Evolutionary conservation across 2,797 vertebrate genomes (phyloP).

Genomic region (Phoxinus dragarum): DNA sequence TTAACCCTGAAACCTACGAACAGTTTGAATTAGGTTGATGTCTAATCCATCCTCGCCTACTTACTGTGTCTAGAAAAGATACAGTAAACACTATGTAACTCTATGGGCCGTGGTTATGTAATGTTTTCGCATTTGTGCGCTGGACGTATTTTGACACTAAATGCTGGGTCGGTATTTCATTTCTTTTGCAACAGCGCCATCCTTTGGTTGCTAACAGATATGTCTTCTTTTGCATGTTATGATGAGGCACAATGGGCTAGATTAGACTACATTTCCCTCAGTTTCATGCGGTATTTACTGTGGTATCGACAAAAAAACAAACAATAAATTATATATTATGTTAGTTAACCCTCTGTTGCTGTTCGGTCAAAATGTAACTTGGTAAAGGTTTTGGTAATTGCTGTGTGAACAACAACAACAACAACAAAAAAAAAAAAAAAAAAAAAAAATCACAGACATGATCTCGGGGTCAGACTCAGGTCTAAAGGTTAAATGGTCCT

Average conservation of each 20-base stretch:
- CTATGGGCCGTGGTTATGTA: slow-evolving; percentile 62
- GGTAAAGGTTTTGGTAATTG: no score
- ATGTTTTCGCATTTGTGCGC: slow-evolving; percentile 60
- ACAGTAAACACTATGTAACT: slow-evolving; percentile 14
- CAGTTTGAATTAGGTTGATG: neutral
- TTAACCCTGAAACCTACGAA: neutral
- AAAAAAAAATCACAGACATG: no score
- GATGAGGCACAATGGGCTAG: neutral
- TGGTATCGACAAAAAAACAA: no score
- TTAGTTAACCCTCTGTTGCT: no score
- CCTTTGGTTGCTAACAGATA: neutral
- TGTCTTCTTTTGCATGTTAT: neutral
- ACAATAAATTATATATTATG: no score
- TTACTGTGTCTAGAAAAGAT: neutral
- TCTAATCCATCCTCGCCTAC: neutral
- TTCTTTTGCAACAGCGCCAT: neutral
- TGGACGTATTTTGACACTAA: slow-evolving; percentile 30
- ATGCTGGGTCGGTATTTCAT: neutral
- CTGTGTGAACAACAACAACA: no score
- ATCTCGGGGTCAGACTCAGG: no score
- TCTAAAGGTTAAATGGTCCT: no score
- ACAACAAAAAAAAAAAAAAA: no score
- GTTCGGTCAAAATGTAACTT: no score
- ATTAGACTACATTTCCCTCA: neutral
- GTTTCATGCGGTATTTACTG: neutral